Evolutionary conservation across 1,140 invertebrate genomes (phyloP).

Genomic region (Vollenhovia emeryi): DNA sequence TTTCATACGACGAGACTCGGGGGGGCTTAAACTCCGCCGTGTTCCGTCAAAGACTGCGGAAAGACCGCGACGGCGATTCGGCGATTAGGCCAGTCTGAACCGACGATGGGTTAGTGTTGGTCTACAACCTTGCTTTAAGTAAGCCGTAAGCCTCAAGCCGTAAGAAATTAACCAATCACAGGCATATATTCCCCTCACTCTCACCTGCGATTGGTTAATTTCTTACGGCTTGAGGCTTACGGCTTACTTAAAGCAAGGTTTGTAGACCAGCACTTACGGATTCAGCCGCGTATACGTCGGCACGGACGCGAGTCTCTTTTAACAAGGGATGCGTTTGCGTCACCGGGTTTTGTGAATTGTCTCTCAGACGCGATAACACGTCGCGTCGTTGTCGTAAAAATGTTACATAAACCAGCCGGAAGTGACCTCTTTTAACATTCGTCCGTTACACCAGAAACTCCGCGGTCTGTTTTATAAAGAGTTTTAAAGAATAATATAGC

Average conservation of each 20-base stretch:
- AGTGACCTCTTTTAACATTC: not conserved
- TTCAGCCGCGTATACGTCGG: not conserved
- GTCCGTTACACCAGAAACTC: not conserved
- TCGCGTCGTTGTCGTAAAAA: constrained; percentile 42
- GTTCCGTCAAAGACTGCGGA: constrained; percentile 14
- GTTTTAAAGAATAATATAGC: not conserved
- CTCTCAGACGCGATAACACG: not conserved
- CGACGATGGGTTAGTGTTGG: too few species aligned
- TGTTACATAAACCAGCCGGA: constrained; percentile 24
- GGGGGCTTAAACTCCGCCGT: not conserved
- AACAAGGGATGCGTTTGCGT: not conserved
- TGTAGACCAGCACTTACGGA: too few species aligned
- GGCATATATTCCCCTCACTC: too few species aligned
- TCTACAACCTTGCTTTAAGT: too few species aligned
- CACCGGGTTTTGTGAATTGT: not conserved
- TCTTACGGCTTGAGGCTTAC: too few species aligned
- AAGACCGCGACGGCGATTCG: not conserved
- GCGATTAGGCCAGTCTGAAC: not conserved
- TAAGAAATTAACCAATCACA: too few species aligned
- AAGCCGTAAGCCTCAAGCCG: too few species aligned
- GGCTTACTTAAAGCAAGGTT: too few species aligned
- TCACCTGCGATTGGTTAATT: too few species aligned
- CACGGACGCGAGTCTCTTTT: not conserved
- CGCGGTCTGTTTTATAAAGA: not conserved
- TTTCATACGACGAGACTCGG: constrained; percentile 12